A percentile compares a stretch with the other conserved stretches of the same genome.
Conservation (phyloP, 2,888 invertebrate species). For the Koerneria pararmatus region DNA sequence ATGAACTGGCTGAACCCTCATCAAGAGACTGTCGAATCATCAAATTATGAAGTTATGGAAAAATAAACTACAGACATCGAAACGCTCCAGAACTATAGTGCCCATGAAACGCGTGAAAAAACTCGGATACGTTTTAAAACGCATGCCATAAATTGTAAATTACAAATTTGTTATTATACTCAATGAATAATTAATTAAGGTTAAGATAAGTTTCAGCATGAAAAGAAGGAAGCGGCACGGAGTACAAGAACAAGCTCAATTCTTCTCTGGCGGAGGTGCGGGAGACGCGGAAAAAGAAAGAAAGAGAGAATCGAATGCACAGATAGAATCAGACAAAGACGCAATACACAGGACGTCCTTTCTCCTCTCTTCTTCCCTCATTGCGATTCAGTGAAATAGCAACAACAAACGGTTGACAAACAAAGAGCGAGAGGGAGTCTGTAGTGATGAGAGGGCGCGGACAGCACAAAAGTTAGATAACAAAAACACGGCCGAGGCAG, state of each 20-base stretch:
- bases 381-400: background rate
- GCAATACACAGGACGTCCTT: no score
- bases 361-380: no score
- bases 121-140: background rate
- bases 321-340: no score
- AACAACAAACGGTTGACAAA: background rate
- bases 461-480: no score
- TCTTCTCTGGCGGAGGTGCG: no score
- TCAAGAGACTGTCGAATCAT: constrained; percentile 26
- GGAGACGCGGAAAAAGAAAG: no score
- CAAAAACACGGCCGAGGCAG: no score
- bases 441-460: no score
- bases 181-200: constrained; percentile 1
- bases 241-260: no score
- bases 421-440: background rate
- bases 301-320: no score
- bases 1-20: constrained; percentile 41
- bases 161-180: background rate
- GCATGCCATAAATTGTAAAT: background rate
- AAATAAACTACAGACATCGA: background rate
- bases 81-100: background rate
- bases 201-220: background rate
- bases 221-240: constrained; percentile 4
- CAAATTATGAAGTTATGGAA: background rate
- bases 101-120: background rate